Evolutionary conservation across 2,888 invertebrate species (phyloP).

Genomic region (Apotomis betuletana): DNA sequence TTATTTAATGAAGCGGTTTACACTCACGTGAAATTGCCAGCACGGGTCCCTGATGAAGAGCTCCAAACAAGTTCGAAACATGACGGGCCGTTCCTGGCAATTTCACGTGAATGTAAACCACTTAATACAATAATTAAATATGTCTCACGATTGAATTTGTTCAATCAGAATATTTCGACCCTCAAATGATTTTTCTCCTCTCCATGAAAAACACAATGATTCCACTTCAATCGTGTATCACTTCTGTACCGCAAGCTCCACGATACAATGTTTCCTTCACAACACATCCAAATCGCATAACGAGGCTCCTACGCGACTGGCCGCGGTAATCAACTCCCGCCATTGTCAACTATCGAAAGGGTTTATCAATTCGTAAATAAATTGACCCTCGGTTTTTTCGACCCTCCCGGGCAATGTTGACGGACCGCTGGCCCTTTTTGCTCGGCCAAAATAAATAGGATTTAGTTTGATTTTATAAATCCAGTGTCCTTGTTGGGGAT

Average conservation of each 20-base stretch:
- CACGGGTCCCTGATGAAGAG: too few species aligned
- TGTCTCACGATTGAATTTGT: too few species aligned
- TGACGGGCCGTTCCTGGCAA: too few species aligned
- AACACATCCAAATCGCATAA: constrained; percentile 7
- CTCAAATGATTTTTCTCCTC: too few species aligned
- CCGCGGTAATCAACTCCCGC: constrained; percentile 42
- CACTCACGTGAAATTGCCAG: too few species aligned
- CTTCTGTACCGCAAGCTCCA: background rate
- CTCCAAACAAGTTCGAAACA: too few species aligned
- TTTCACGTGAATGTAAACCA: too few species aligned
- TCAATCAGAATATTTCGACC: too few species aligned
- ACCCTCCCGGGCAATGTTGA: constrained; percentile 48
- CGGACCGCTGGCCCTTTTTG: constrained; percentile 51
- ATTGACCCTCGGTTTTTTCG: constrained; percentile 57
- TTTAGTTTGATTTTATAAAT: constrained; percentile 47
- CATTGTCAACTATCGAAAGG: constrained; percentile 61
- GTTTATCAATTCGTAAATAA: constrained; percentile 73
- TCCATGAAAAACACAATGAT: too few species aligned
- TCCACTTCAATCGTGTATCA: too few species aligned
- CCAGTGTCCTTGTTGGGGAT: constrained; percentile 4
- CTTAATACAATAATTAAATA: too few species aligned
- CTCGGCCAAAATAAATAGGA: constrained; percentile 57
- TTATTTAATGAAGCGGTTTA: too few species aligned
- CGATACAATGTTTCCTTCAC: background rate
- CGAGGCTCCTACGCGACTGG: constrained; percentile 28